Evolutionary conservation across 2,888 invertebrate species (phyloP).

Genomic region (Nowickia ferox): DNA sequence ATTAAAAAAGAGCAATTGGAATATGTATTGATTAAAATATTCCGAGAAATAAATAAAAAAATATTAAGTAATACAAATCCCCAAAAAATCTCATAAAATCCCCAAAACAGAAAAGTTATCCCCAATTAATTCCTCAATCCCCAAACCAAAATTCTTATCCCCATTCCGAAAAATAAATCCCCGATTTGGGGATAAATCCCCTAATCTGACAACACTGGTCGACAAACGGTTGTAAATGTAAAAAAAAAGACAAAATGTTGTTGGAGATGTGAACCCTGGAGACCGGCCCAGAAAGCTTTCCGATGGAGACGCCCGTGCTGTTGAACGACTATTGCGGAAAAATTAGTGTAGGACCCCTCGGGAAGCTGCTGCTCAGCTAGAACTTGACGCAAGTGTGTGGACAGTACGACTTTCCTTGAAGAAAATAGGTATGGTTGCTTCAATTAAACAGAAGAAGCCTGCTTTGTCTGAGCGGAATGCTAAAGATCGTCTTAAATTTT

Average conservation of each 20-base stretch:
- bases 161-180: too few relatives aligned
- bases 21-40: too few relatives aligned
- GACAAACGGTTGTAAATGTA: background rate
- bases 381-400: conserved; percentile 1
- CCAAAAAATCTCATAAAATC: too few relatives aligned
- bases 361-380: conserved; percentile 6
- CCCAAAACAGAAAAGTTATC: too few relatives aligned
- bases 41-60: too few relatives aligned
- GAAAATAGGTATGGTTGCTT: background rate
- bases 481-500: conserved; percentile 4
- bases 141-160: too few relatives aligned
- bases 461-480: background rate
- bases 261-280: background rate
- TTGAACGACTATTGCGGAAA: background rate
- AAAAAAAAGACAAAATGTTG: background rate
- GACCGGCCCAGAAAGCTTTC: background rate
- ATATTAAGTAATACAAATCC: too few relatives aligned
- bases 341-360: background rate
- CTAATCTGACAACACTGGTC: too few relatives aligned
- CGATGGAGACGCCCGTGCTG: background rate
- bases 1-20: too few relatives aligned
- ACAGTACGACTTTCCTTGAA: background rate
- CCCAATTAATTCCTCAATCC: too few relatives aligned
- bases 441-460: background rate
- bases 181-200: too few relatives aligned